Evolutionary conservation across 2,797 vertebrate species (phyloP), one percentile per base, ranked within the genome.

Genomic region (Argentina silus): DNA sequence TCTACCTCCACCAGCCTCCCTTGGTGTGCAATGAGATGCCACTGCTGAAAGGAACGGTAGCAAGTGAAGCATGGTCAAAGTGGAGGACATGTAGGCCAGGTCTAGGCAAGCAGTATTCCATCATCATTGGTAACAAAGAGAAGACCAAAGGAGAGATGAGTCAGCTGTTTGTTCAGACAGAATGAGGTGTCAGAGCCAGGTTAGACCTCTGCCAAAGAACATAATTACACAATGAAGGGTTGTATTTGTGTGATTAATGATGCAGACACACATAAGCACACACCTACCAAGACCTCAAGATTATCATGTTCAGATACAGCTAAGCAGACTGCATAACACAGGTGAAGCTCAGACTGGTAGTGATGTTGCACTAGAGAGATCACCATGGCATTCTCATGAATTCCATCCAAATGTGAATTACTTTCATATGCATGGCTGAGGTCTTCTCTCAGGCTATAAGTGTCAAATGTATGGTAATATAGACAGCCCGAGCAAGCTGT

Each of bases 391-490:
- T 78, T 67, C 72, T 70, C 42, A 69, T 45, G 53, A 84, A 73
- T 78, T 79, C 78, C 66, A 89, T 88, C 82, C 83, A 69, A 88
- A 86, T 69, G 70, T 87, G 78, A 23, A 44, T 74, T 87, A 85
- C 69, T 74, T 62, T 70, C 53, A 56, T 21, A 60, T 73, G 73
- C 56, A 61, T 60, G 55, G 48, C 65, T 69, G 47, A 60, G 67
- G 55, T 36, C 27, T 36, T 36, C 27, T 36, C 27, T 36, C 27
- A 36, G 27, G 27, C 4, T 36, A 36, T 36, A 36, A 67, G 59
- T 14, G 45, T 48, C 70, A 76, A 67, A 69, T 80, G 74, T 74
- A 72, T 81, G 79, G 60, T 82, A 81, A 86, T 78, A 74, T 68
- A 78, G 50, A 55, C 67, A 23, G 50, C 66, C 47, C 19, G 48